phyloP scores from a whole-genome alignment of 2,113 vertebrate species.

The Sphaerodactylus townsendi region DNA sequence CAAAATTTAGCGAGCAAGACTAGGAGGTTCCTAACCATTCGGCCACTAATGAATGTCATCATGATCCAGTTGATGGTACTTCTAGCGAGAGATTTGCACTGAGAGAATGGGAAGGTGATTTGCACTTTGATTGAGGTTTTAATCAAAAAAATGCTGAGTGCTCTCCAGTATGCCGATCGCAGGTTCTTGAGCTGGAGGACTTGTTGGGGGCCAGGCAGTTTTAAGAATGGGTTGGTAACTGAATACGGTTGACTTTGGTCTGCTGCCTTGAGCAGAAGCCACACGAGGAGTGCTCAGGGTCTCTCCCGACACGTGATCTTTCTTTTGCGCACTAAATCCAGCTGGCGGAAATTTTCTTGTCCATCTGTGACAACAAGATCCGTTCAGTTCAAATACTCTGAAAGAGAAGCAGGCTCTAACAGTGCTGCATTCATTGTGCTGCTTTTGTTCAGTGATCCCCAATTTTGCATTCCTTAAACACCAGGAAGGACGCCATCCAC shows the following conservation, averaged over 20 bases:
- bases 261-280: not conserved
- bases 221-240: not conserved
- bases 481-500: no score
- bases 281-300: not conserved
- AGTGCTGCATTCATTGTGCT: no score
- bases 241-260: not conserved
- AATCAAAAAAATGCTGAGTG: conserved; percentile 29
- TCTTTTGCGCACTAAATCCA: no score
- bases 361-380: no score
- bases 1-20: conserved; percentile 17
- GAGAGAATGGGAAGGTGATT: conserved; percentile 8
- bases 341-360: no score
- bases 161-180: not conserved
- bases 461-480: no score
- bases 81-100: not conserved
- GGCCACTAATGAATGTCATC: conserved; percentile 19
- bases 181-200: no score
- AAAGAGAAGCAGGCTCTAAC: no score
- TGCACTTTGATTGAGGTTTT: not conserved
- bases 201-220: not conserved
- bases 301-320: no score
- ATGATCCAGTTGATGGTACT: conserved; percentile 11
- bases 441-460: no score
- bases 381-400: no score
- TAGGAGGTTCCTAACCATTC: conserved; percentile 34